Base-by-base conservation (phyloP, 2,888 invertebrate genomes). In the Melipona beecheii region DNA sequence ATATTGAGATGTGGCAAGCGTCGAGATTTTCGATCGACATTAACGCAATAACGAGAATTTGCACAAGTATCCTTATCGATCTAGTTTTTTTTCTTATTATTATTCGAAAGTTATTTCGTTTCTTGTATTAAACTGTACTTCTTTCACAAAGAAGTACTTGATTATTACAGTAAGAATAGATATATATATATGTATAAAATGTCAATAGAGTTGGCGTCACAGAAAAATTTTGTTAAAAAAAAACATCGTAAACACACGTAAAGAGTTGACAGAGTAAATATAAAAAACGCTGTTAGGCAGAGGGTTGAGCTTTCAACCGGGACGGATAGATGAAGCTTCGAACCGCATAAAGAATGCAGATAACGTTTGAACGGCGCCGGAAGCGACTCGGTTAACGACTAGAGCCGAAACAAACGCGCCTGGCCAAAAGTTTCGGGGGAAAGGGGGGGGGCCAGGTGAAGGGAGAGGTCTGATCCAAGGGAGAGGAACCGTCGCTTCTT, bases 401-500 rank as follows among this genome's bases (percentile, higher is more conserved):
- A 77, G 62, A 70, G 68, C 72, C 86, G 77, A 88, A 87, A 85
- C 84, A 83, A 90, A 90, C 72, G 86, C 66, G 65, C 74, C 75
- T 31, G 66, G 43, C 43, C 54, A 64, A 72, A 78, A 83, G 83
- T 66, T 78, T 60, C 17, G 52, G 60, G 65, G 43, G 13, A 15
- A n/a, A 4, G 4, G 4, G 31, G 49, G 43, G 43, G 77, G 78
- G 72, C 66, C 60, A 66, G 27, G 4, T 19, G 50, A 56, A 49
- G 73, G 43, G 11, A 9, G 69, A 75, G 58, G 78, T 64, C 27
- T 27, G 83, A 74, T 82, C 70, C 52, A 77, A 71, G 80, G 74
- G 60, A 74, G 83, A 87, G 86, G 82, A 79, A 85, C 82, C 85
- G 83, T 80, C 85, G 87, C 89, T 90, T 91, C 89, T 91, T 90